Evolutionary conservation across 2,797 vertebrate genomes (phyloP), one percentile per base, ranked within the genome.

Genomic region (Acropternis orthonyx): DNA sequence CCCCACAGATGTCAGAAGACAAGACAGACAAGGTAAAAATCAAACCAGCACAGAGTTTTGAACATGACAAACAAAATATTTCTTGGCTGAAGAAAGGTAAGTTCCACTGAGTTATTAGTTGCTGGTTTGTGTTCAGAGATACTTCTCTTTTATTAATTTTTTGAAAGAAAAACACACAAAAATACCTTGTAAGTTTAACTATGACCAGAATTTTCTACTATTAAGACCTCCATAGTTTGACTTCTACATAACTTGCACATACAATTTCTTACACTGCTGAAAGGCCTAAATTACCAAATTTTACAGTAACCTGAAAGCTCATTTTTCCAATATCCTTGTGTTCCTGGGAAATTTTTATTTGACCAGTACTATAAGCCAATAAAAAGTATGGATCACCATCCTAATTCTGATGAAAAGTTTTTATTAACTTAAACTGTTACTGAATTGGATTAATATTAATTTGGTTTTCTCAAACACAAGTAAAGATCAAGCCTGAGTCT

Each of bases 51-150:
- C 97, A 97, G 89, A 98, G 94, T 96, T 97, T 97, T 93, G 98
- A 97, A 91, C 96, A 97, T 97, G 97, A 97, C 51, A 98, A 98
- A 96, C 98, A 98, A 97, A 98, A 97, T 96, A 93, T 97, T 94
- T 95, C 97, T 95, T 98, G 98, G 97, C 95, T 98, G 96, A 98
- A 95, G 61, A 97, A 98, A 97, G 98, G 98, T 98, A 97, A 97
- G 98, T 96, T 67, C 32, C 68, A 63, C 30, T 85, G 79, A 84
- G 17, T 43, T 87, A 32, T 58, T 63, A 69, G 36, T 10, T 82
- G 6, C 12, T 59, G 32, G 7, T 34, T 86, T 88, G 36, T 34
- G 15, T 73, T 74, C 52, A 63, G 34, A 94, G 77, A 91, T 12
- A 68, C 41, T 88, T 81, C 7, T 82, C 41, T 46, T 67, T 84